These are phyloP conservation scores for Polietes domitor DNA, from an alignment of 2,888 invertebrate genomes.

Conservation along the genomic window DNA sequence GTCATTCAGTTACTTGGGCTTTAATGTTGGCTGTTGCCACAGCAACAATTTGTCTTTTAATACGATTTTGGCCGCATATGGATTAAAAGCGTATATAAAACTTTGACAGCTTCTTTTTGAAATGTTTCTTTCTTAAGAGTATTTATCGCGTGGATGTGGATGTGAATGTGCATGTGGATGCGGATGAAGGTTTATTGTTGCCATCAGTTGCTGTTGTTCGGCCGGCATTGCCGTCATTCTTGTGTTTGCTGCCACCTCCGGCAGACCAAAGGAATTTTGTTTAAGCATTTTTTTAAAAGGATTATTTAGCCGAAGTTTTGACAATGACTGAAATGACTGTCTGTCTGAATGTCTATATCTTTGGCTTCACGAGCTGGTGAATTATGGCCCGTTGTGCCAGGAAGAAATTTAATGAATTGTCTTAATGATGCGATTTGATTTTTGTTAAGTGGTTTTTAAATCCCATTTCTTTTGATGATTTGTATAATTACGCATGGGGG, in stretches of 20 bases:
- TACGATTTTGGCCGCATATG: conserved; percentile 63
- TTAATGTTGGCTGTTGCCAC: conserved; percentile 49
- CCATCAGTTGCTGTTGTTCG: neutral
- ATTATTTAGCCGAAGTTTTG: conserved; percentile 63
- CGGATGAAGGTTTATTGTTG: conserved; percentile 15
- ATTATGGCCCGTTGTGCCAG: conserved; percentile 26
- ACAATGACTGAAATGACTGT: conserved; percentile 54
- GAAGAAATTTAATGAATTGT: conserved; percentile 41
- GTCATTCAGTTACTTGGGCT: neutral
- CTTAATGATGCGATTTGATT: conserved; percentile 52
- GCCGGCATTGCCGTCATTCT: neutral
- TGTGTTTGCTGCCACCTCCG: neutral
- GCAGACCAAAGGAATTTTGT: conserved; percentile 48
- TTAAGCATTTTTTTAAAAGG: conserved; percentile 43
- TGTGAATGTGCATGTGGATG: neutral
- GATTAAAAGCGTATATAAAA: conserved; percentile 63
- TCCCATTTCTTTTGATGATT: conserved; percentile 1
- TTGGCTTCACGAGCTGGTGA: conserved; percentile 8
- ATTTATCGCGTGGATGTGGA: conserved; percentile 30
- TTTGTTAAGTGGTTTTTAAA: conserved; percentile 51
- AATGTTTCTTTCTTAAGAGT: conserved; percentile 40
- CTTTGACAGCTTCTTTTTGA: conserved; percentile 59
- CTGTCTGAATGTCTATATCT: conserved; percentile 12
- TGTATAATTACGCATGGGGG: neutral
- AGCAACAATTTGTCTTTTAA: conserved; percentile 66